Evolutionary conservation across 2,797 vertebrate species (phyloP).

Genomic region (Amblyraja radiata): DNA sequence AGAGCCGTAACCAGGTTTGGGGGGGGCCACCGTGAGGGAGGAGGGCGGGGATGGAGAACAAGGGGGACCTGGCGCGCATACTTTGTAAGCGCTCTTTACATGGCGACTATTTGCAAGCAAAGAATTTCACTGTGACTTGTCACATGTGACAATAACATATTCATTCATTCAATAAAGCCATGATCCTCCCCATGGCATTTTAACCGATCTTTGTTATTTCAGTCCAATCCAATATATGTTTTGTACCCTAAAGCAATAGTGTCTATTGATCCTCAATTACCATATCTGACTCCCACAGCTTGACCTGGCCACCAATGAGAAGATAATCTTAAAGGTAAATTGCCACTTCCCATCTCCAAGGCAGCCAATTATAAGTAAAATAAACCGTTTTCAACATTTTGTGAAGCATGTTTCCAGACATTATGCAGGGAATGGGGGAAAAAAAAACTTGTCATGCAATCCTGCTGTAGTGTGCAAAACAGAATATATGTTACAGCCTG

Average conservation of each 20-base stretch:
- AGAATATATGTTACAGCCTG: background rate
- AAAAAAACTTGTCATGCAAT: background rate
- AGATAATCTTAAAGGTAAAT: background rate
- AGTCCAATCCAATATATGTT: background rate
- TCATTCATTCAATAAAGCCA: background rate
- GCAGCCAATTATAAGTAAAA: background rate
- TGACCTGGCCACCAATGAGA: background rate
- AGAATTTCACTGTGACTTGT: too few relatives aligned
- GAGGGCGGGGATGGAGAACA: too few relatives aligned
- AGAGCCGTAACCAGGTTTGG: background rate
- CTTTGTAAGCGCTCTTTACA: too few relatives aligned
- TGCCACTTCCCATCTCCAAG: background rate
- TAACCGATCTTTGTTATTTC: background rate
- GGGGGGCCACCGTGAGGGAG: too few relatives aligned
- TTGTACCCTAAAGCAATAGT: background rate
- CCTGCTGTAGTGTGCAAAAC: background rate
- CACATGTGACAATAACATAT: too few relatives aligned
- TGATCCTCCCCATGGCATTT: background rate
- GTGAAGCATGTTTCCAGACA: background rate
- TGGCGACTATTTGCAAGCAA: too few relatives aligned
- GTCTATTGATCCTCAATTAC: background rate
- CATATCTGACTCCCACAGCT: background rate
- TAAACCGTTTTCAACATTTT: background rate
- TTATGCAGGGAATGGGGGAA: background rate
- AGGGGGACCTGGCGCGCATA: too few relatives aligned